phyloP scores from a whole-genome alignment of 2,888 invertebrate genomes.

The Xestia sexstrigata region DNA sequence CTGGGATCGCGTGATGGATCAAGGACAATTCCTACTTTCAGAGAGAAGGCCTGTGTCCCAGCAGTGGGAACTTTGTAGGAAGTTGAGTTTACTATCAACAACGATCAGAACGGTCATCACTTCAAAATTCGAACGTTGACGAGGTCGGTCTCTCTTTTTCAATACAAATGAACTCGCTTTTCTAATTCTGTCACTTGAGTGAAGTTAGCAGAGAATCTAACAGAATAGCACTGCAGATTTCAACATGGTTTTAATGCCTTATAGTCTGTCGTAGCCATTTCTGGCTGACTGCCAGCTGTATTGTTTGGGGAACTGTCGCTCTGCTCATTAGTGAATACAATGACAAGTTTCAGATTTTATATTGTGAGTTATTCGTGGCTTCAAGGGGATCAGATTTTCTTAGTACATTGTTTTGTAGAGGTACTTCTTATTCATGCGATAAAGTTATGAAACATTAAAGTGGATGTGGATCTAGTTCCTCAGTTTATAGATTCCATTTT shows the following conservation, averaged over 20 bases:
- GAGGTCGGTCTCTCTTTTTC: too few relatives aligned
- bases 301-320: constrained; percentile 35
- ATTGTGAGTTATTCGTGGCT: neutral
- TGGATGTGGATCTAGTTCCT: neutral
- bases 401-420: neutral
- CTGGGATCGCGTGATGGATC: too few relatives aligned
- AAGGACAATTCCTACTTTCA: too few relatives aligned
- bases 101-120: neutral
- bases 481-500: too few relatives aligned
- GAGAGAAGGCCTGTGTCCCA: too few relatives aligned
- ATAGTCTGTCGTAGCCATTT: constrained; percentile 4
- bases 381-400: constrained; percentile 17
- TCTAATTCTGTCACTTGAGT: neutral
- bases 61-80: too few relatives aligned
- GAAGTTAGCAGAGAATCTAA: neutral
- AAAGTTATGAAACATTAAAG: neutral
- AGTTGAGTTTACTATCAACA: neutral
- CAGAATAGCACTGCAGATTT: constrained; percentile 2
- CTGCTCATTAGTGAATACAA: constrained; percentile 41
- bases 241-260: constrained; percentile 13
- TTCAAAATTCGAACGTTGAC: neutral
- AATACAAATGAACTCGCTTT: neutral
- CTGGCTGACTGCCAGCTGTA: constrained; percentile 35
- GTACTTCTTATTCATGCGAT: neutral
- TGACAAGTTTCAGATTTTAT: constrained; percentile 37